A percentile compares a stretch with the other conserved stretches of the same genome.
These are phyloP conservation scores for Patella depressa DNA, from an alignment of 2,888 invertebrate species.

Conservation along the genomic window DNA sequence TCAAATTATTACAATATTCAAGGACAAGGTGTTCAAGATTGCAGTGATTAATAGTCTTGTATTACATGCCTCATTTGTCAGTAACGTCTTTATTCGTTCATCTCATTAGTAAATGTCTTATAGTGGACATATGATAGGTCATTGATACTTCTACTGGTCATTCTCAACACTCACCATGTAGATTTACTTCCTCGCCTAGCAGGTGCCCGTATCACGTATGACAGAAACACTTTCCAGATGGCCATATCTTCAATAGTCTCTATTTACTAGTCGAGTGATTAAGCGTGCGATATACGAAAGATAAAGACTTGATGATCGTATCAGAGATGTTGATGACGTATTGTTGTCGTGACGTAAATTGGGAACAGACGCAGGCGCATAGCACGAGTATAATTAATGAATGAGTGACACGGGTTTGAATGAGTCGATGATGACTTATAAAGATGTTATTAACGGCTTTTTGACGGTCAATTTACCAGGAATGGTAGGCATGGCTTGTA, in stretches of 20 bases:
- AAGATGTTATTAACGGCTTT: neutral
- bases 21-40: neutral
- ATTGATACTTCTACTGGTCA: too few relatives aligned
- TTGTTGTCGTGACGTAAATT: slow-evolving; percentile 2
- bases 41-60: slow-evolving; percentile 3
- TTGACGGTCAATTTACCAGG: slow-evolving; percentile 9
- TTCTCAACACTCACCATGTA: too few relatives aligned
- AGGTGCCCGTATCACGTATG: neutral
- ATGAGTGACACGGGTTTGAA: neutral
- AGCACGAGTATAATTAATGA: neutral
- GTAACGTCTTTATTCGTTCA: neutral
- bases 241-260: too few relatives aligned
- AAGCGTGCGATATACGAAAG: too few relatives aligned
- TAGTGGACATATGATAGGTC: too few relatives aligned
- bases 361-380: neutral
- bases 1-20: too few relatives aligned
- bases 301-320: slow-evolving; percentile 6
- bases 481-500: neutral
- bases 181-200: neutral
- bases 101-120: too few relatives aligned
- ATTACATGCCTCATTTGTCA: slow-evolving; percentile 11
- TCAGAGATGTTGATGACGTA: neutral
- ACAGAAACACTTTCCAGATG: slow-evolving; percentile 8
- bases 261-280: too few relatives aligned
- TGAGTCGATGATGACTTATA: neutral